Percentiles rank a stretch among this genome's conserved stretches.
These are phyloP conservation scores for Diadema setosum DNA, from an alignment of 35 echinoderm and acorn worm genomes.

Conservation along the genomic window DNA sequence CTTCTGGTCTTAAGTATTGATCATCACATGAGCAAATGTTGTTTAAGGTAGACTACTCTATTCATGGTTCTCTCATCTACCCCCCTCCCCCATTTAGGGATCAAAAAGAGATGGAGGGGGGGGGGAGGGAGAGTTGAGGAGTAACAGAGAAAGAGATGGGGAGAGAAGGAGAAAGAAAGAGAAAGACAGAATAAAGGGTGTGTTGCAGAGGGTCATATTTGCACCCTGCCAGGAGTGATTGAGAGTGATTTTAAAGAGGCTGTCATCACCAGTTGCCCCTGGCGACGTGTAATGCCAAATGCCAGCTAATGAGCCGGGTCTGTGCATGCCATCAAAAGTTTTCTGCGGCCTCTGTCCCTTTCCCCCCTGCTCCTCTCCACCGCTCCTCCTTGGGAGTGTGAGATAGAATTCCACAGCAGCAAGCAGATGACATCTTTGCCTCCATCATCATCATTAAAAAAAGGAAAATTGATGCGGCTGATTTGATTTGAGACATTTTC, in stretches of 20 bases:
- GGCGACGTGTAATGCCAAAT: constrained; percentile 7
- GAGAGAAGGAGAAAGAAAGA: not conserved
- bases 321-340: not conserved
- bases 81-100: too few species aligned
- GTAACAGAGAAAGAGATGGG: not conserved
- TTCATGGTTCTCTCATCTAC: too few species aligned
- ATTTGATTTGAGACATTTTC: too few species aligned
- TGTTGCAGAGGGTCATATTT: not conserved
- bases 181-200: not conserved
- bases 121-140: not conserved
- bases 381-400: not conserved
- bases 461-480: too few species aligned
- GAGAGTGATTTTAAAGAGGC: constrained; percentile 23
- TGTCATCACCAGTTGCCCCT: constrained; percentile 2
- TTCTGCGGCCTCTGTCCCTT: not conserved
- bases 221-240: constrained; percentile 15
- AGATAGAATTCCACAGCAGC: too few species aligned
- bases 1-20: too few species aligned
- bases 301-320: not conserved
- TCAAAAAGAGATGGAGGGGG: too few species aligned
- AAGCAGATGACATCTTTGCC: too few species aligned
- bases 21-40: too few species aligned
- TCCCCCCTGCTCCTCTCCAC: not conserved
- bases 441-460: too few species aligned
- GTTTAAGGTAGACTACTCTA: too few species aligned